Conservation (phyloP, 2,888 invertebrate genomes). For the Crossocerus cetratus region DNA sequence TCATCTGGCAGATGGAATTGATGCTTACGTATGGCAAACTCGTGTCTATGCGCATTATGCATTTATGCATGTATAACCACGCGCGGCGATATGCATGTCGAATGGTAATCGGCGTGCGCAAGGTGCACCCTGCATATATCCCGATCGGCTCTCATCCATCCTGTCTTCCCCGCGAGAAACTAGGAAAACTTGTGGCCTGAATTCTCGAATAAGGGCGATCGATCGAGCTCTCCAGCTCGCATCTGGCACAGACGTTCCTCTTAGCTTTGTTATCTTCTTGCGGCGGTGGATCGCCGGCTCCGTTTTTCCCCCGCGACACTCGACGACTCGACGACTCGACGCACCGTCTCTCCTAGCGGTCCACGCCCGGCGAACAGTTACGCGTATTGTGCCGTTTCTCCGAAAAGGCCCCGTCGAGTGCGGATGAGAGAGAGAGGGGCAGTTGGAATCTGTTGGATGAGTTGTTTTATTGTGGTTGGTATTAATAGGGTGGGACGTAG, state of each 20-base stretch:
- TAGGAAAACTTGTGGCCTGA: too few species aligned
- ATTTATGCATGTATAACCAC: conserved; percentile 11
- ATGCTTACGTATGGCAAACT: neutral
- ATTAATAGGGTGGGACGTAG: too few species aligned
- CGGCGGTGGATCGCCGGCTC: neutral
- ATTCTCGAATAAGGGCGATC: too few species aligned
- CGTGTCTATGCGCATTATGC: conserved; percentile 7
- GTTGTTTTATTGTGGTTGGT: too few species aligned
- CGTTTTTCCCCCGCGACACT: too few species aligned
- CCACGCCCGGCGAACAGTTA: conserved; percentile 17
- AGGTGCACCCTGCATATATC: conserved; percentile 43
- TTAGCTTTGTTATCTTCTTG: neutral
- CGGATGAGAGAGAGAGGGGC: too few species aligned
- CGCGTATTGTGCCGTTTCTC: neutral
- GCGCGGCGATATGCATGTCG: conserved; percentile 9
- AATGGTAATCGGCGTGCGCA: conserved; percentile 10
- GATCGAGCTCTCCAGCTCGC: too few species aligned
- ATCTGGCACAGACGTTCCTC: neutral
- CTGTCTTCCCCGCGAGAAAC: too few species aligned
- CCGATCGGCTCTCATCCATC: conserved; percentile 49
- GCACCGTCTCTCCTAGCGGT: conserved; percentile 10
- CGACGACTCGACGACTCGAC: neutral
- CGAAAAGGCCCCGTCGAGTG: too few species aligned
- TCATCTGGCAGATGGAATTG: conserved; percentile 11
- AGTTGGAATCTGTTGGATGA: too few species aligned